Percentiles rank a stretch among this genome's conserved stretches.
These are phyloP conservation scores for Chlorops oryzae DNA, from an alignment of 1,140 invertebrate genomes.

Conservation along the genomic window DNA sequence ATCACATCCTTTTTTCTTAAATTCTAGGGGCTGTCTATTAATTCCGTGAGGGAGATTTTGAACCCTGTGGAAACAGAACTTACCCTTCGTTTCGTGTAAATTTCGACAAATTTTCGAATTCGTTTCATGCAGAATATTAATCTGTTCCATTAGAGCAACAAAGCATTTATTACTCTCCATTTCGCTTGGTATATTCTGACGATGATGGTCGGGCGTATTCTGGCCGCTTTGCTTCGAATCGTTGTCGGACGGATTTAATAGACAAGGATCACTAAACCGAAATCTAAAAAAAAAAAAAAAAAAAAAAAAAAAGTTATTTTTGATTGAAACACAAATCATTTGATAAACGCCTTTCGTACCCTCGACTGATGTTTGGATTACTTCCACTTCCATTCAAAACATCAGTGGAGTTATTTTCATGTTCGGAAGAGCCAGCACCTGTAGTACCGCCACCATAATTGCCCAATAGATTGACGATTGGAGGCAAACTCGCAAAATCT, in stretches of 20 bases:
- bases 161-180: slow-evolving; percentile 42
- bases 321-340: neutral
- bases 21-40: no score
- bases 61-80: no score
- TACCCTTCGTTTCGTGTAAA: slow-evolving; percentile 46
- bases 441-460: no score
- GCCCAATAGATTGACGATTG: slow-evolving; percentile 40
- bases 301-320: no score
- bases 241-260: slow-evolving; percentile 43
- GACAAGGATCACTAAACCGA: slow-evolving; percentile 45
- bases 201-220: slow-evolving; percentile 35
- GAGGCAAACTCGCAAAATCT: slow-evolving; percentile 42
- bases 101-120: slow-evolving; percentile 47
- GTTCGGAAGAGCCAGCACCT: slow-evolving; percentile 28
- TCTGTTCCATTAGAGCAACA: slow-evolving; percentile 42
- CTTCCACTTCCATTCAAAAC: slow-evolving; percentile 40
- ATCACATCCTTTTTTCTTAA: no score
- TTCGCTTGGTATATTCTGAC: slow-evolving; percentile 25
- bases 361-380: slow-evolving; percentile 37
- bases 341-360: slow-evolving; percentile 25
- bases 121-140: slow-evolving; percentile 44
- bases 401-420: slow-evolving; percentile 40
- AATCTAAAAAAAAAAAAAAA: slow-evolving; percentile 24
- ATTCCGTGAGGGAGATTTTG: no score
- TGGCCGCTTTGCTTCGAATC: slow-evolving; percentile 43